These are phyloP conservation scores for Vanessa atalanta DNA, from an alignment of 1,140 invertebrate species.

Conservation along the genomic window DNA sequence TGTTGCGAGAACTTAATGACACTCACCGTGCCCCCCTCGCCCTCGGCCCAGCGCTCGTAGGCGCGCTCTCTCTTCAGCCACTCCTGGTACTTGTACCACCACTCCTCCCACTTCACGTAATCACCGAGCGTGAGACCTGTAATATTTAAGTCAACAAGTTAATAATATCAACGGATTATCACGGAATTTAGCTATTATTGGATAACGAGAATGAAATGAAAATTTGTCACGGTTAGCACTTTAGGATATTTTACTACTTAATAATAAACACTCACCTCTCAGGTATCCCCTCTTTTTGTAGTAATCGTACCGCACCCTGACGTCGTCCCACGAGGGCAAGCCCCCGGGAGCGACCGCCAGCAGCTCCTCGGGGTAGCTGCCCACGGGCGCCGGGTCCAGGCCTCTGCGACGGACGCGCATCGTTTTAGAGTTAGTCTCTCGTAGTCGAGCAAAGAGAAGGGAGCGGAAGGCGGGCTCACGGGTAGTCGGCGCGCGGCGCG, in stretches of 20 bases:
- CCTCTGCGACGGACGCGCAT: constrained; percentile 50
- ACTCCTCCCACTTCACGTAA: constrained; percentile 95
- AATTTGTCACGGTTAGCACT: too few relatives aligned
- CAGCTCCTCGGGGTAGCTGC: constrained; percentile 89
- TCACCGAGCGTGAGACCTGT: constrained; percentile 86
- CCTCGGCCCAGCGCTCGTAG: constrained; percentile 88
- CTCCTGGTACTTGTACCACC: constrained; percentile 96
- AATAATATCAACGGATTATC: too few relatives aligned
- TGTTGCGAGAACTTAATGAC: too few relatives aligned
- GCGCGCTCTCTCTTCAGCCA: constrained; percentile 92
- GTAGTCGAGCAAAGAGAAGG: too few relatives aligned
- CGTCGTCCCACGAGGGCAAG: constrained; percentile 91
- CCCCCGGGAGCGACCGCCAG: constrained; percentile 86
- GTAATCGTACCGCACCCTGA: constrained; percentile 90
- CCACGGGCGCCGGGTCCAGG: constrained; percentile 86
- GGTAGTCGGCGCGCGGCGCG: constrained; percentile 50
- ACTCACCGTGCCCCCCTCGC: constrained; percentile 74
- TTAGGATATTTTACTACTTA: too few relatives aligned
- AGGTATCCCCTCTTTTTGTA: constrained; percentile 93
- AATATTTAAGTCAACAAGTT: background rate
- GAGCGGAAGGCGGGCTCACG: too few relatives aligned
- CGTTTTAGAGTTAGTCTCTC: too few relatives aligned
- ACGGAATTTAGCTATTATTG: too few relatives aligned
- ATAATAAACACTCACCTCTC: constrained; percentile 66
- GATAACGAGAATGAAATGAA: too few relatives aligned